A percentile compares a stretch with the other conserved stretches of the same genome.
phyloP scores from a whole-genome alignment of 2,113 vertebrate species.

The Archocentrus centrarchus region DNA sequence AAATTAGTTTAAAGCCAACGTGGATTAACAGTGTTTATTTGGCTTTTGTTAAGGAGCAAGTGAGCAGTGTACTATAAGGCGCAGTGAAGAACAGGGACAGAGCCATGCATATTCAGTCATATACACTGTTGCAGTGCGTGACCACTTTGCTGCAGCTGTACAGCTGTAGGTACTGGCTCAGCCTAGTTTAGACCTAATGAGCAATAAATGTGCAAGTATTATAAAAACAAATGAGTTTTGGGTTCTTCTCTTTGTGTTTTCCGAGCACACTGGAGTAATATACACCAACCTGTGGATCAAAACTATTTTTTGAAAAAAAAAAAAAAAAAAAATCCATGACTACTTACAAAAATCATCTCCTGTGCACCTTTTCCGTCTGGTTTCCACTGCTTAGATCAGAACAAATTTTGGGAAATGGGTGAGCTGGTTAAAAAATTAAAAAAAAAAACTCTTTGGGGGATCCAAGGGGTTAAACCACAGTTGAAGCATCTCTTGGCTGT shows the following conservation, averaged over 20 bases:
- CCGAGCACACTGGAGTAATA: not conserved
- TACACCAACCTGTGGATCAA: not conserved
- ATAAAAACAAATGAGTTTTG: not conserved
- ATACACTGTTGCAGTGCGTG: too few relatives aligned
- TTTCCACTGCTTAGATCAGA: not conserved
- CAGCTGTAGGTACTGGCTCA: not conserved
- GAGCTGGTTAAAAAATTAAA: slow-evolving; percentile 16
- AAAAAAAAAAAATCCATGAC: not conserved
- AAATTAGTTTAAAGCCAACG: too few relatives aligned
- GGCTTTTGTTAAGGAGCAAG: too few relatives aligned
- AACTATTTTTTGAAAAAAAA: not conserved
- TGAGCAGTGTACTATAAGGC: too few relatives aligned
- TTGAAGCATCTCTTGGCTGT: slow-evolving; percentile 75
- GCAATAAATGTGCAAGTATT: not conserved
- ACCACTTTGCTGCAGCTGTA: not conserved
- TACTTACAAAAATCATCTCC: not conserved
- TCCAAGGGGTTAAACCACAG: slow-evolving; percentile 72
- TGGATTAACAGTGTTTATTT: too few relatives aligned
- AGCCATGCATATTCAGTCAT: too few relatives aligned
- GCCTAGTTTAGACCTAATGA: not conserved
- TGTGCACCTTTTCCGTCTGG: not conserved
- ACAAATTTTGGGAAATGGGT: slow-evolving; percentile 31
- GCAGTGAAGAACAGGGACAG: too few relatives aligned
- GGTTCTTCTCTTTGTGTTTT: not conserved
- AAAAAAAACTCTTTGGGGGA: slow-evolving; percentile 50